Evolutionary conservation across 2,113 vertebrate species (phyloP), one percentile per base, ranked within the genome.

Genomic region (Oenanthe melanoleuca): DNA sequence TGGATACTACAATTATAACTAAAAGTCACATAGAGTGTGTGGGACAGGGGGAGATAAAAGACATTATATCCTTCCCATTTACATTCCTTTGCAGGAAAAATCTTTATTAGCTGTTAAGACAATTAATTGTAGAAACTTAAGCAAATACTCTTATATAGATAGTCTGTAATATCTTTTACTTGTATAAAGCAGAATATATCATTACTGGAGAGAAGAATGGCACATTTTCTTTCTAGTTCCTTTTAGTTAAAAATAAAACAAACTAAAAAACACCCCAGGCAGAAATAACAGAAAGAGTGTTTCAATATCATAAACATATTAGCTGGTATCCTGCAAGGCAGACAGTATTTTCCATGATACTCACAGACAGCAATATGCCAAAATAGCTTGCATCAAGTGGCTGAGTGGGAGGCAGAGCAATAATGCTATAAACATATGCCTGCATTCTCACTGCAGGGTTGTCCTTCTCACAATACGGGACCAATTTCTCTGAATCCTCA

Each of bases 251-350:
- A 89, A 74, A 69, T 17, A 63, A 50, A 53, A n/a, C 13, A 29
- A 53, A 24, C 31, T 16, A 12, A n/a, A 55, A 26, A 12, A 23
- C 56, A 33, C 17, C 21, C 20, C 14, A 34, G 29, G 19, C 25
- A 71, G 12, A 71, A 50, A 57, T 45, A 75, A 53, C 22, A 64
- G n/a, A 71, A 86, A 38, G 6, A 57, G 6, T 53, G 49, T 59
- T 86, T 91, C 80, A 83, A 79, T 49, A 86, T 12, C 25, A 49
- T 63, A 82, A 95, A 86, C 21, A 66, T 20, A 73, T 82, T 80
- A 92, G 22, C 5, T 65, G 66, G 37, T 65, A 66, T 22, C 22
- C 34, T 69, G 37, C 25, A 72, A 74, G 56, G 34, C 56, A 89
- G 75, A 70, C n/a, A 61, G 53, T 65, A 64, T 86, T 88, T 91